Base-by-base conservation (phyloP, 2,113 vertebrate species). In the Paraplagusia blochii region DNA sequence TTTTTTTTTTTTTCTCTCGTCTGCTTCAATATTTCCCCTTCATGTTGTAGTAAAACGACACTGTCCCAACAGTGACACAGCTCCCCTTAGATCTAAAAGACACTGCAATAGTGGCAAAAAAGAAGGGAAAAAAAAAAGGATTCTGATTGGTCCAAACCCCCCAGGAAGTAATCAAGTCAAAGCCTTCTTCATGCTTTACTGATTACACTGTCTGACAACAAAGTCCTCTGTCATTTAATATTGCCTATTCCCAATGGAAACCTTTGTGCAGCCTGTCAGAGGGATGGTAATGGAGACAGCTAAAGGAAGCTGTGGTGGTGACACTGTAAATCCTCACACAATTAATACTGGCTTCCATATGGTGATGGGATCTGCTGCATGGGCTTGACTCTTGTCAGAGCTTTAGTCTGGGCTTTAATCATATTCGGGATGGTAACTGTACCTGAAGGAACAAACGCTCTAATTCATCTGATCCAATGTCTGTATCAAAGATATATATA, bases 131-230 rank as follows among this genome's bases (percentile, higher is more conserved):
- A 29, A 29, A 49, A 71, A 66, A 58, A 54, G 43, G 22, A n/a
- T 51, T 57, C 63, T 50, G 85, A 81, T 78, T 81, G 74, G 69
- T 10, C 51, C 49, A 19, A 77, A 69, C 69, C 73, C 22, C 73
- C 65, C 70, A 67, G 79, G 76, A 83, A 82, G 63, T 77, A 70
- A 84, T 87, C 72, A 66, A 72, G 79, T 77, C 54, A 79, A 84
- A 81, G 76, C 69, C 47, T 45, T 33, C 56, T 44, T 78, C 79
- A 69, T 64, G 72, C 72, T 71, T 44, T 44, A 8, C 44, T 75
- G 81, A 82, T 79, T 79, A 62, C 85, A 54, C 65, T 11, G 36
- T 67, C 66, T 74, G 71, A 77, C 77, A 81, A 47, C 56, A 61
- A 45, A 47, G 61, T 63, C 55, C 3, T 53, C 17, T 66, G 44